Conservation (phyloP, 2,113 vertebrate genomes). For the Cyprinodon variegatus region DNA sequence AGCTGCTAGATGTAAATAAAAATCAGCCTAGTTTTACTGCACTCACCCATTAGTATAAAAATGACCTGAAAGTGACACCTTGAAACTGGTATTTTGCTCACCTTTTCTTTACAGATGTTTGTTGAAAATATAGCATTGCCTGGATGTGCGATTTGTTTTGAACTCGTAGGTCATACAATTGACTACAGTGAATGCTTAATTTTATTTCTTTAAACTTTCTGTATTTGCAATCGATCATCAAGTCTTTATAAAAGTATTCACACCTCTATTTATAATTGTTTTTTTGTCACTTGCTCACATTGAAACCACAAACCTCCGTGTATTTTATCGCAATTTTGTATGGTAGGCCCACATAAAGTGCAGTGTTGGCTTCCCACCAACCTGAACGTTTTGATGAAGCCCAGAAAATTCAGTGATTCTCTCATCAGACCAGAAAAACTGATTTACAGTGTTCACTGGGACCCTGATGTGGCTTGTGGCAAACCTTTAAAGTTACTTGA, state of each 20-base stretch:
- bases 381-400: too few relatives aligned
- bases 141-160: slow-evolving; percentile 30
- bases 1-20: too few relatives aligned
- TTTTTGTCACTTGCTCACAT: neutral
- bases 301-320: too few relatives aligned
- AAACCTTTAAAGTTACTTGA: neutral
- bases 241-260: neutral
- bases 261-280: neutral
- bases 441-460: neutral
- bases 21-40: too few relatives aligned
- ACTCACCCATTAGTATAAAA: too few relatives aligned
- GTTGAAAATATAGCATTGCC: slow-evolving; percentile 4
- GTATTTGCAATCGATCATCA: slow-evolving; percentile 31
- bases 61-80: slow-evolving; percentile 58
- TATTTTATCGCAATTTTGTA: neutral
- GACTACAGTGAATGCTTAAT: slow-evolving; percentile 15
- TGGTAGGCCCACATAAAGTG: neutral
- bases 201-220: slow-evolving; percentile 23
- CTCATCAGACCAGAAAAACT: neutral
- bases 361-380: too few relatives aligned
- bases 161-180: slow-evolving; percentile 22
- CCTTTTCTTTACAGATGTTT: slow-evolving; percentile 18
- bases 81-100: neutral
- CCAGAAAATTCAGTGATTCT: neutral
- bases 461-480: neutral